Percentiles rank a stretch among this genome's conserved stretches.
Evolutionary conservation across 2,797 vertebrate species (phyloP).

Genomic region (Bovichtus diacanthus): DNA sequence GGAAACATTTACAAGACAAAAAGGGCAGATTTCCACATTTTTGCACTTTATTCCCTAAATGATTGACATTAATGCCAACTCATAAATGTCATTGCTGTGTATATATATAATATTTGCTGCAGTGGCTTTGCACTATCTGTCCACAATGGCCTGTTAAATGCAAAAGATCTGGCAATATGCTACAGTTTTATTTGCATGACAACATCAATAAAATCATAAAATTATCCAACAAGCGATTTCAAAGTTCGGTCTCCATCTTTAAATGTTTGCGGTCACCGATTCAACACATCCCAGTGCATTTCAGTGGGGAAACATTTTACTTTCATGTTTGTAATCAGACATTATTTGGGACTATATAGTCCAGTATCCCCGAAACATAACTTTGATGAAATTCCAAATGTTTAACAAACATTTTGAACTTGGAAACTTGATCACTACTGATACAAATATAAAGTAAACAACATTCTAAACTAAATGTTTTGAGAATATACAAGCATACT

Average conservation of each 20-base stretch:
- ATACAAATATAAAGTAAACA: constrained; percentile 38
- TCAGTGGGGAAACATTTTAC: constrained; percentile 11
- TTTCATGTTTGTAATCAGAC: constrained; percentile 13
- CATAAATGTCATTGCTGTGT: constrained; percentile 27
- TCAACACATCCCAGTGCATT: constrained; percentile 16
- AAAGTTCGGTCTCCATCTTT: constrained; percentile 31
- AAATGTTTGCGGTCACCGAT: background rate
- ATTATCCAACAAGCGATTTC: background rate
- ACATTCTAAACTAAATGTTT: constrained; percentile 48
- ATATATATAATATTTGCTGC: constrained; percentile 4
- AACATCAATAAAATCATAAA: constrained; percentile 7
- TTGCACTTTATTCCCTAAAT: constrained; percentile 3
- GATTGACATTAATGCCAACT: constrained; percentile 21
- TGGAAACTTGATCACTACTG: constrained; percentile 27
- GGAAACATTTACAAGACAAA: background rate
- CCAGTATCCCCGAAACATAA: constrained; percentile 14
- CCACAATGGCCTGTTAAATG: background rate
- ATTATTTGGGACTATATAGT: constrained; percentile 6
- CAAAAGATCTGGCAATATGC: constrained; percentile 4
- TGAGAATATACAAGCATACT: constrained; percentile 46
- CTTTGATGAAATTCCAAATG: constrained; percentile 25
- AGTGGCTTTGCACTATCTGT: constrained; percentile 11
- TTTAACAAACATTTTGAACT: background rate
- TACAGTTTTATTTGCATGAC: constrained; percentile 8
- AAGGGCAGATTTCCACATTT: background rate